phyloP scores from a whole-genome alignment of 2,888 invertebrate genomes.

The Drosophila setosimentum region DNA sequence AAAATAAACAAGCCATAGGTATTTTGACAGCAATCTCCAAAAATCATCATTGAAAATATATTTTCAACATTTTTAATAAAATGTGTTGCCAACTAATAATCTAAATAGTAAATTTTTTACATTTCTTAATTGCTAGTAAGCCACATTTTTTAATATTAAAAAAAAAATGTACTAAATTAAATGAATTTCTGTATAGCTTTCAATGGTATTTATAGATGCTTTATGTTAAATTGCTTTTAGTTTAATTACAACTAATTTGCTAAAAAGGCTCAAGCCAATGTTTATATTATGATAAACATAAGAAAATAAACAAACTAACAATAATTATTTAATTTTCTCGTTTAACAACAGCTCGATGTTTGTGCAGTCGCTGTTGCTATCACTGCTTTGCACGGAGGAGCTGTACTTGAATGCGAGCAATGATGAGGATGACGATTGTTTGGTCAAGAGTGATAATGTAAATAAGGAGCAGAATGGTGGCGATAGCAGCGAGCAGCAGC shows the following conservation, averaged over 20 bases:
- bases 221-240: too few relatives aligned
- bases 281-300: background rate
- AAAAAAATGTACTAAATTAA: background rate
- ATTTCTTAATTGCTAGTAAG: background rate
- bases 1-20: too few relatives aligned
- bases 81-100: background rate
- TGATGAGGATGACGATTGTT: slow-evolving; percentile 65
- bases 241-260: background rate
- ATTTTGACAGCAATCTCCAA: background rate
- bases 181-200: background rate
- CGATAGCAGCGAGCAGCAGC: slow-evolving; percentile 46
- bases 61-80: background rate
- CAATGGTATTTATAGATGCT: background rate
- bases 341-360: slow-evolving; percentile 86
- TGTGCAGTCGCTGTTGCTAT: slow-evolving; percentile 89
- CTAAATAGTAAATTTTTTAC: background rate
- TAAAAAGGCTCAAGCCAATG: background rate
- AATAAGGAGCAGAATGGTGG: slow-evolving; percentile 79
- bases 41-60: background rate
- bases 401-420: slow-evolving; percentile 58
- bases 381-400: slow-evolving; percentile 79
- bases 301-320: background rate
- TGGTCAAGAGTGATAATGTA: slow-evolving; percentile 85
- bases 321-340: slow-evolving; percentile 1
- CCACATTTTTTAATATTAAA: background rate